phyloP scores from a whole-genome alignment of 2,797 vertebrate species.

The Vireo griseus region DNA sequence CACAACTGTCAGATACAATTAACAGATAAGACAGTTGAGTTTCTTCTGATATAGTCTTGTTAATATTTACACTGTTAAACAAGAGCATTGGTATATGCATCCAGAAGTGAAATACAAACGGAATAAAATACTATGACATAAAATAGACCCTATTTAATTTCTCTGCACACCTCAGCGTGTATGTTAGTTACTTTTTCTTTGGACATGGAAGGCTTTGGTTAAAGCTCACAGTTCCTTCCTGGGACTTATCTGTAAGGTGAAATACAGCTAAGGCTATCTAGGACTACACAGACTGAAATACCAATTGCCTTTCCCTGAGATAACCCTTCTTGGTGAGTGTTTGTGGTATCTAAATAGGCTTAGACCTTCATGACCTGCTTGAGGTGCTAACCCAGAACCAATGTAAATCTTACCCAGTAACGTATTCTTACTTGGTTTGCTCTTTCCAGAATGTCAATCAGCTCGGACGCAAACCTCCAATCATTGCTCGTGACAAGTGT shows the following conservation, averaged over 20 bases:
- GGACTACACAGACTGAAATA: background rate
- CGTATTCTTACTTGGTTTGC: conserved; percentile 83
- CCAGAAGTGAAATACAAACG: background rate
- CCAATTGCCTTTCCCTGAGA: background rate
- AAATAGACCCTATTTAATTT: background rate
- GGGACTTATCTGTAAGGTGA: background rate
- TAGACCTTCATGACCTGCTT: background rate
- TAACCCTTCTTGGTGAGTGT: too few relatives aligned
- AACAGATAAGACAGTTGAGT: background rate
- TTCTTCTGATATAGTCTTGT: background rate
- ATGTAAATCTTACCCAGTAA: background rate
- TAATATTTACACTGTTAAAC: background rate
- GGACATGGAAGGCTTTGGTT: background rate
- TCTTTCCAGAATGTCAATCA: conserved; percentile 90
- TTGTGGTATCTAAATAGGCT: background rate
- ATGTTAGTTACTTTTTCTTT: background rate
- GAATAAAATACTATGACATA: background rate
- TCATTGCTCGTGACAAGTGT: conserved; percentile 88
- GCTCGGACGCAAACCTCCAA: conserved; percentile 87
- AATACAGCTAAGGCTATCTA: background rate
- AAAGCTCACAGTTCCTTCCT: background rate
- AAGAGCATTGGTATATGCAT: background rate
- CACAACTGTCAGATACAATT: background rate
- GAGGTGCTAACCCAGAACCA: background rate
- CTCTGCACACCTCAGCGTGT: background rate